Evolutionary conservation across 2,888 invertebrate genomes (phyloP), one percentile per base, ranked within the genome.

Genomic region (Catocala nupta): DNA sequence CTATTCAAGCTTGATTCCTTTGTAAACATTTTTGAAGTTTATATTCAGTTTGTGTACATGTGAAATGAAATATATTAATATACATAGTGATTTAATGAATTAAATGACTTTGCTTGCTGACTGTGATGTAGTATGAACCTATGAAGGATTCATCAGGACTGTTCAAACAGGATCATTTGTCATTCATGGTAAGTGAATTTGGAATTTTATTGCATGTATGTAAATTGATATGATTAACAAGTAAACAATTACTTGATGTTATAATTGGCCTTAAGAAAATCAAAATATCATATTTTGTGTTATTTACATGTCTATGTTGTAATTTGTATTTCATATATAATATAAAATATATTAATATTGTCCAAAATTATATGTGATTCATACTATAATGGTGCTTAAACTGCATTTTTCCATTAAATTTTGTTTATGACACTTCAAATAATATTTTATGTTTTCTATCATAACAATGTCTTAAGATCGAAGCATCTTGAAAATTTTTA

Each of bases 141-240:
- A 83, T 88, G 85, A 88, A 84, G 82, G 78, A 80, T 76, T 81
- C 73, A 77, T 73, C 68, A 75, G 80, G 65, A 77, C 65, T 72
- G 75, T 76, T 76, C 69, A 76, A 80, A 76, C 70, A 78, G 80
- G 82, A 82, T 83, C 79, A 83, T 81, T 82, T 82, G 67, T 80
- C 82, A 83, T 91, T 89, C 84, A 92, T 92, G 92, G 92, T 92
- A 76, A 92, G 92, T 89, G 70, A 63, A 69, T 54, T 56, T 48
- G 39, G 25, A 25, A 25, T 13, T 39, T 51, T 16, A 47, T 48
- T 55, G 44, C 10, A 55, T 60, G 10, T 49, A 44, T 57, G 36
- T 39, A 51, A 10, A 47, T 16, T 47, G 11, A 12, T 5, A 16
- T 47, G 16, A 47, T 47, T 9, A 47, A 7, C 16, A 16, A 47